Percentiles rank a stretch among this genome's conserved stretches.
Evolutionary conservation across 2,888 invertebrate species (phyloP).

Genomic region (Calameuta filiformis): DNA sequence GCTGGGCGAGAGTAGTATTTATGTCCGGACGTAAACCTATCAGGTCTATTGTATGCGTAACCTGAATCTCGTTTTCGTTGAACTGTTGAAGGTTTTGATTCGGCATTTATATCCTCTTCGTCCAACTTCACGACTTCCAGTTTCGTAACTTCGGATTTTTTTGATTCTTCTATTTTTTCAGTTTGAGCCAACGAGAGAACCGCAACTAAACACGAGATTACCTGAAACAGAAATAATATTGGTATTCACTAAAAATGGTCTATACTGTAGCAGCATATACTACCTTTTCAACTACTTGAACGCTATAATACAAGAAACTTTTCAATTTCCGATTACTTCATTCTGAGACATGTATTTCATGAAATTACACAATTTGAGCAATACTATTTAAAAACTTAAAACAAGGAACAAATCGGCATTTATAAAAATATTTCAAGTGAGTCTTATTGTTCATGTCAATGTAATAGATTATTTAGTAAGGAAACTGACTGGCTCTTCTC

Average conservation of each 20-base stretch:
- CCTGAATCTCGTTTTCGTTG: slow-evolving; percentile 54
- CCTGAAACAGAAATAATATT: slow-evolving; percentile 25
- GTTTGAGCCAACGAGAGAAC: slow-evolving; percentile 27
- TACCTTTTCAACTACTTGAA: neutral
- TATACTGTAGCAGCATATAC: neutral
- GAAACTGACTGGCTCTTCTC: neutral
- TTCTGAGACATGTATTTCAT: neutral
- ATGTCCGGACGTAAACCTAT: slow-evolving; percentile 25
- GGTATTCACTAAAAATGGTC: neutral
- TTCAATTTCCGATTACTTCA: neutral
- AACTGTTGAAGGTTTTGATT: slow-evolving; percentile 29
- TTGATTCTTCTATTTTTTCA: slow-evolving; percentile 10
- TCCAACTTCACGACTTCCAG: slow-evolving; percentile 34
- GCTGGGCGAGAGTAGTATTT: slow-evolving; percentile 30
- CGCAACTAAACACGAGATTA: slow-evolving; percentile 33
- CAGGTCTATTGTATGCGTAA: slow-evolving; percentile 46
- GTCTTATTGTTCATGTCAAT: neutral
- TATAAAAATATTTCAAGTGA: neutral
- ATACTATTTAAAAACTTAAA: neutral
- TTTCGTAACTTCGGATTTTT: slow-evolving; percentile 33
- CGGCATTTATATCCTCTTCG: slow-evolving; percentile 3
- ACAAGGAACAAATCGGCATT: neutral
- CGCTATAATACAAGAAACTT: no score
- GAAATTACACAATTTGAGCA: no score
- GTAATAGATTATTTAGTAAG: neutral